These are phyloP conservation scores for Agrotis ipsilon DNA, from an alignment of 2,888 invertebrate genomes.

Conservation along the genomic window DNA sequence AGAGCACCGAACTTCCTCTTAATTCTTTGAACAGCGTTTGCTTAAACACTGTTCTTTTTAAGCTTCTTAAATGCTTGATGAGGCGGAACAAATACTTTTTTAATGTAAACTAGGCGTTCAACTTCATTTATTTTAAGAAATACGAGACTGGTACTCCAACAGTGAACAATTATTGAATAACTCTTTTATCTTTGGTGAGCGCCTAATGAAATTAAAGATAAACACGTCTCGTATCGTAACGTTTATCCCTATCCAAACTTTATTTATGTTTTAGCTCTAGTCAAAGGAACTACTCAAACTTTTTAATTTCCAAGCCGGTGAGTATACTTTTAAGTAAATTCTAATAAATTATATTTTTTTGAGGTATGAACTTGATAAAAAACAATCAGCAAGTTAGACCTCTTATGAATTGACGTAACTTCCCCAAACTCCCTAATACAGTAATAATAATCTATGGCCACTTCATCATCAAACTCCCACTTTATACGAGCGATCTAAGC, in stretches of 20 bases:
- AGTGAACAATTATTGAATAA: conserved; percentile 4
- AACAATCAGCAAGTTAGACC: no score
- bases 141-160: background rate
- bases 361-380: background rate
- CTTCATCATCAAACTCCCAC: conserved; percentile 28
- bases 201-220: conserved; percentile 21
- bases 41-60: conserved; percentile 44
- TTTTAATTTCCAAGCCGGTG: background rate
- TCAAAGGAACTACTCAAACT: background rate
- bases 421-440: background rate
- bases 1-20: conserved; percentile 54
- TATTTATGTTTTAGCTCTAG: background rate
- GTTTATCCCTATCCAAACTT: background rate
- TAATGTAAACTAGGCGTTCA: background rate
- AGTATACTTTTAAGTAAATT: background rate
- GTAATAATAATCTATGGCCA: conserved; percentile 24
- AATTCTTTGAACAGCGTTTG: conserved; percentile 52
- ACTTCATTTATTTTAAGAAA: background rate
- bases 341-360: background rate
- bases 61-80: conserved; percentile 27
- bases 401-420: background rate
- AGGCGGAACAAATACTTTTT: conserved; percentile 12
- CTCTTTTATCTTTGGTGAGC: conserved; percentile 13
- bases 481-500: conserved; percentile 44
- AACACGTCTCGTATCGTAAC: background rate